phyloP scores from a whole-genome alignment of 2,797 vertebrate species.

The Hafferia zeledoni region DNA sequence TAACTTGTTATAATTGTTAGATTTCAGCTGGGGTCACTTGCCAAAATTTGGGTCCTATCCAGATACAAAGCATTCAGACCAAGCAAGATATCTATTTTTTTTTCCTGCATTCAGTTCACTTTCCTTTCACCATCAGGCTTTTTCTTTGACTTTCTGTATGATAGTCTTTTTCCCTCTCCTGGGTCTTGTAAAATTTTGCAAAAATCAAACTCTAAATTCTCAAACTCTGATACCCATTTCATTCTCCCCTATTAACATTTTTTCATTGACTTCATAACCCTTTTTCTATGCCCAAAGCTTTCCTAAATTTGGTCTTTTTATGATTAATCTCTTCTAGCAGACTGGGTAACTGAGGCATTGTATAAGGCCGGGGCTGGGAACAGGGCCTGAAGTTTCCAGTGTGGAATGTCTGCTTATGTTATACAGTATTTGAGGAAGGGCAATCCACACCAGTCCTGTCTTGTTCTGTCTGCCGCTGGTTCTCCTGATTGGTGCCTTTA shows the following conservation, averaged over 20 bases:
- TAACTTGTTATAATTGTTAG: not conserved
- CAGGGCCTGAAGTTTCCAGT: not conserved
- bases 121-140: not conserved
- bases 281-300: not conserved
- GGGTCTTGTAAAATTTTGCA: not conserved
- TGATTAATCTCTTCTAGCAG: not conserved
- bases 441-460: accelerated
- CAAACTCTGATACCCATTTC: not conserved
- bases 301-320: not conserved
- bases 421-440: not conserved
- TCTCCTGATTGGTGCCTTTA: not conserved
- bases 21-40: not conserved
- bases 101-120: not conserved
- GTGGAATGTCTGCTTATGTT: not conserved
- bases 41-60: not conserved
- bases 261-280: not conserved
- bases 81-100: not conserved
- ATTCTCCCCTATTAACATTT: not conserved
- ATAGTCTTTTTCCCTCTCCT: not conserved
- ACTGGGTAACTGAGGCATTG: not conserved
- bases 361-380: not conserved
- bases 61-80: not conserved
- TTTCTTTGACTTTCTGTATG: not conserved
- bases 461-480: accelerated
- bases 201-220: not conserved